Evolutionary conservation across 1,140 invertebrate genomes (phyloP), one percentile per base, ranked within the genome.

Genomic region (Lysiphlebus fabarum): DNA sequence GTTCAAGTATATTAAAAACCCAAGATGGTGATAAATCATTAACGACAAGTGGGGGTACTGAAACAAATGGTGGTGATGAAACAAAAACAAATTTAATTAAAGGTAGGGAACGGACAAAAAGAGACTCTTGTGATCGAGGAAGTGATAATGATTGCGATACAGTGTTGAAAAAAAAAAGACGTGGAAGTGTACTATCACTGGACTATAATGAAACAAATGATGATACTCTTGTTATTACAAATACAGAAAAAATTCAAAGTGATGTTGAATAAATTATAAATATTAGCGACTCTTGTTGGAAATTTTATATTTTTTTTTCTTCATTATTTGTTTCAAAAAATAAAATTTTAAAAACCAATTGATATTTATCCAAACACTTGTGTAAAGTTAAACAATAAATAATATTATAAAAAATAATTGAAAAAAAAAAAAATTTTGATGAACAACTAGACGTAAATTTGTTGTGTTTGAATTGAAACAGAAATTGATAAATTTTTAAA

Each of bases 191-290:
- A n/a, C 6, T 12, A 12, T 86, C 87, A 57, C 79, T 88, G 17
- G 87, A 89, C 72, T 87, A 87, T 72, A 87, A 87, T 67, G 87
- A 89, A 58, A 86, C 85, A 14, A 85, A 87, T 44, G 81, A 83
- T 53, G 79, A 82, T 34, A 72, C 81, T 60, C 74, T 83, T 58
- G 76, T 81, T 70, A 68, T 79, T 64, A 80, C 80, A 44, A 84
- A 84, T 65, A 82, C 82, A 56, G 82, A 84, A 63, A 82, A 75
- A 48, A 66, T 81, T 60, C 80, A 82, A 65, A 80, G 82, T 66
- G 75, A 76, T 70, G 73, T 75, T 33, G 77, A 79, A 47, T 59
- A 37, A 56, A 47, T 2, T 45, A 7, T 45, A n/a, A 14, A 1
- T 7, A 1, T 6, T 45, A 26, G 17, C 17, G 4, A 26, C 17